Percentiles rank a stretch among this genome's conserved stretches.
phyloP scores from a whole-genome alignment of 1,140 invertebrate species.

The Battus philenor region DNA sequence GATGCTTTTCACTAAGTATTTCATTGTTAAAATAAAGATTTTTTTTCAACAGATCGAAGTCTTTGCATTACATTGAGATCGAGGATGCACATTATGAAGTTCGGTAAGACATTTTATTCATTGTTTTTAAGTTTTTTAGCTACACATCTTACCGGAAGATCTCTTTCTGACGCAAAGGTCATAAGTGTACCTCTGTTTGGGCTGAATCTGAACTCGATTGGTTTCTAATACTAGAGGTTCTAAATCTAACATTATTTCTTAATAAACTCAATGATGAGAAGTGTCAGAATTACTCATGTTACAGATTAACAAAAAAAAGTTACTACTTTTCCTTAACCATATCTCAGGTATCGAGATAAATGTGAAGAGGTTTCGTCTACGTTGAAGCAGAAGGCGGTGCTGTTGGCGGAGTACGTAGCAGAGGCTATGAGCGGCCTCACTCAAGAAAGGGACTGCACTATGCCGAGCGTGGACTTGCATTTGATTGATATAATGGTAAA shows the following conservation, averaged over 20 bases:
- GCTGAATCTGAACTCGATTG: too few species aligned
- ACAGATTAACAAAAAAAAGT: too few species aligned
- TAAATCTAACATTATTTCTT: too few species aligned
- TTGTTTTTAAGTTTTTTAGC: neutral
- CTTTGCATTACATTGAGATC: conserved; percentile 58
- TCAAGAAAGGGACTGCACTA: conserved; percentile 52
- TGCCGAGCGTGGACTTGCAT: conserved; percentile 73
- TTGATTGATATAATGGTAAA: conserved; percentile 68
- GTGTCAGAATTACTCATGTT: too few species aligned
- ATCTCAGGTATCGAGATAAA: conserved; percentile 62
- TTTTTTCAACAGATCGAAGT: conserved; percentile 51
- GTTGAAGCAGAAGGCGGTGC: conserved; percentile 43
- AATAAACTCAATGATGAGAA: neutral
- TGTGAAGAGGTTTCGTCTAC: conserved; percentile 53
- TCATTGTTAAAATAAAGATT: too few species aligned
- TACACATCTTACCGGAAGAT: neutral
- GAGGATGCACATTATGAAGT: conserved; percentile 61
- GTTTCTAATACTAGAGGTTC: too few species aligned
- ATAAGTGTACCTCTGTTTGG: too few species aligned
- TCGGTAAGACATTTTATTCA: conserved; percentile 29
- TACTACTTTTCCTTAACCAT: too few species aligned
- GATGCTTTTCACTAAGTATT: too few species aligned
- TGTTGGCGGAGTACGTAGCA: conserved; percentile 73
- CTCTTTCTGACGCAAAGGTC: neutral
- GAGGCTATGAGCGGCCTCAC: conserved; percentile 72